These are phyloP conservation scores for Andrena hattorfiana DNA, from an alignment of 2,888 invertebrate genomes.

Conservation along the genomic window DNA sequence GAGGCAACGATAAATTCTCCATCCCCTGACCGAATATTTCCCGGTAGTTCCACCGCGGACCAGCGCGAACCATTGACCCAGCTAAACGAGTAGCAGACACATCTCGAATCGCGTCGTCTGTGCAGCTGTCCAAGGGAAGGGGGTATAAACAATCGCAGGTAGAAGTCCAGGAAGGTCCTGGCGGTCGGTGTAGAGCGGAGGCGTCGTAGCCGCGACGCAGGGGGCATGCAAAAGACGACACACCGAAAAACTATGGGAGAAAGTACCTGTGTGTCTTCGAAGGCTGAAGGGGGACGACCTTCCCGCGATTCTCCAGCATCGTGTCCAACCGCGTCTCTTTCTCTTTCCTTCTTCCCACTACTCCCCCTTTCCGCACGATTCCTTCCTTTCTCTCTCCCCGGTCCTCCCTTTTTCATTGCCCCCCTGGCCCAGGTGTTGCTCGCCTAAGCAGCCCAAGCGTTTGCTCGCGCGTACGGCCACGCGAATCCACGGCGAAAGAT, in stretches of 20 bases:
- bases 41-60: conserved; percentile 41
- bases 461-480: background rate
- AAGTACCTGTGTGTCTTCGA: conserved; percentile 73
- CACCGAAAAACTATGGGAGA: conserved; percentile 75
- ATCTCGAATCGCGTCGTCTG: conserved; percentile 40
- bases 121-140: conserved; percentile 35
- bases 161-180: conserved; percentile 37
- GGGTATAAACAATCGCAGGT: conserved; percentile 58
- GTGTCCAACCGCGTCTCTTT: conserved; percentile 63
- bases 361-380: conserved; percentile 31
- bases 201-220: conserved; percentile 48
- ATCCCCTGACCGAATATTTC: conserved; percentile 23
- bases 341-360: conserved; percentile 58
- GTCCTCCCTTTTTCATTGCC: conserved; percentile 39
- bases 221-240: conserved; percentile 64
- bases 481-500: conserved; percentile 61
- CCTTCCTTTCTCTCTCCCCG: conserved; percentile 55
- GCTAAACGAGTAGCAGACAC: conserved; percentile 43
- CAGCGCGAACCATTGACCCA: conserved; percentile 56
- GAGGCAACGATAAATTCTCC: conserved; percentile 47
- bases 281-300: conserved; percentile 68
- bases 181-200: conserved; percentile 28
- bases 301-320: conserved; percentile 67
- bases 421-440: conserved; percentile 32
- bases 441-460: conserved; percentile 21